Conservation (phyloP, 53 echinoderm and acorn worm species). For the Luidia sarsii region DNA sequence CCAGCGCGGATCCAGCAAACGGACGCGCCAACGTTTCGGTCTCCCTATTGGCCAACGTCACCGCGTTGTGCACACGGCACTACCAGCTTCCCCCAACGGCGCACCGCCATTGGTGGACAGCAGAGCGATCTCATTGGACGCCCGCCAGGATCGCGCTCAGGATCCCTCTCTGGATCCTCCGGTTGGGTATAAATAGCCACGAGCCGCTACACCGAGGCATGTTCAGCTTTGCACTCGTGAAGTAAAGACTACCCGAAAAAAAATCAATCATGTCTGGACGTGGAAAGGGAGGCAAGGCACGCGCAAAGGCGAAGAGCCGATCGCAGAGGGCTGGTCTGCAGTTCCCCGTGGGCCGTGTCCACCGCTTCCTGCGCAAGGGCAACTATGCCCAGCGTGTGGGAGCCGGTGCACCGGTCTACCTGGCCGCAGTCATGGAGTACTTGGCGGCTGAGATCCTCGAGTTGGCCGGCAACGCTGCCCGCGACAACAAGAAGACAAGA, state of each 20-base stretch:
- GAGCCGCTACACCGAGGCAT: not conserved
- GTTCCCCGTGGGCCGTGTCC: conserved; percentile 91
- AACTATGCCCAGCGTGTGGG: conserved; percentile 83
- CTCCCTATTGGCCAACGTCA: conserved; percentile 21
- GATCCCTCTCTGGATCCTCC: conserved; percentile 10
- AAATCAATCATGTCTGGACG: conserved; percentile 82
- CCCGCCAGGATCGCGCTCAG: conserved; percentile 6
- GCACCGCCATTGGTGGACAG: conserved; percentile 22
- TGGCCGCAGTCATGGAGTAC: conserved; percentile 85
- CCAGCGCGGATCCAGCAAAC: not conserved
- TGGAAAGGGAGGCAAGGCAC: conserved; percentile 77
- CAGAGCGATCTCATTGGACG: conserved; percentile 9
- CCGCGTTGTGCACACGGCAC: conserved; percentile 39
- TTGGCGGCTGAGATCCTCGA: conserved; percentile 88
- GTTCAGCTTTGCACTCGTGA: too few species aligned
- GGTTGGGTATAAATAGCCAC: not conserved
- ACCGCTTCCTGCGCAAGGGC: conserved; percentile 84
- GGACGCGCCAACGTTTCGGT: not conserved
- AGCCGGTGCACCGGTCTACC: conserved; percentile 85
- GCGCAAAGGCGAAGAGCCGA: conserved; percentile 73
- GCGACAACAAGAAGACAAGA: conserved; percentile 92
- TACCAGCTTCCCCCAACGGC: not conserved
- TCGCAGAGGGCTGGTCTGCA: conserved; percentile 77
- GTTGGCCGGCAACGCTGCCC: conserved; percentile 92
- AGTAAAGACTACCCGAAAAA: not conserved